Evolutionary conservation across 2,888 invertebrate genomes (phyloP).

Genomic region (Xestoiulus laeticollis): DNA sequence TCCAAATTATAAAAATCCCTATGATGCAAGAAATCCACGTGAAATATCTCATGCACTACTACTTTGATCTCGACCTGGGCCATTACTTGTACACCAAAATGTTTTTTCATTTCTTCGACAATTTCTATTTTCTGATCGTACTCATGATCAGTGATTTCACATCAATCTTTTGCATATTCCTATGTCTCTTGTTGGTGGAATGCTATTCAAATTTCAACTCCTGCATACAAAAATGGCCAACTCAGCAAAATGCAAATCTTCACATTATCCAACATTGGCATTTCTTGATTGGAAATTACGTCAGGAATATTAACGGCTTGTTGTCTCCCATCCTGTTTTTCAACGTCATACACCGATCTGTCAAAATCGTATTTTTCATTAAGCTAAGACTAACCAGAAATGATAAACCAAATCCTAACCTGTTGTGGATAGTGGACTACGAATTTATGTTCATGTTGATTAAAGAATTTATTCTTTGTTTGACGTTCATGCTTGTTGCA

Average conservation of each 20-base stretch:
- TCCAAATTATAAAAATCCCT: neutral
- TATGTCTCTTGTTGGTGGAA: neutral
- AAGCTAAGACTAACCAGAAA: neutral
- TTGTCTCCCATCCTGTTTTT: neutral
- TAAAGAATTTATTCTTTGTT: slow-evolving; percentile 26
- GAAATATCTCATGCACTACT: slow-evolving; percentile 10
- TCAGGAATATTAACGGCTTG: slow-evolving; percentile 16
- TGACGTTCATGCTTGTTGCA: neutral
- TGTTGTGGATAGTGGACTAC: neutral
- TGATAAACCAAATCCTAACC: neutral
- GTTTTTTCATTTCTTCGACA: slow-evolving; percentile 26
- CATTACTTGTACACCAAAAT: neutral
- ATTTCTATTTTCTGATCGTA: neutral
- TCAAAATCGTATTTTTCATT: slow-evolving; percentile 11
- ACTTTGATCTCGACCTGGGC: slow-evolving; percentile 18
- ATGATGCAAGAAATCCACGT: neutral
- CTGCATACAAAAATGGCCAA: neutral
- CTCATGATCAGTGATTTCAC: neutral
- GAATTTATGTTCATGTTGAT: slow-evolving; percentile 26
- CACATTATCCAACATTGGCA: slow-evolving; percentile 26
- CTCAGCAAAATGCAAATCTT: neutral
- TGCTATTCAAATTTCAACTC: neutral
- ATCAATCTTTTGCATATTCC: neutral
- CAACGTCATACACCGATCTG: neutral
- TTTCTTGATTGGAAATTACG: slow-evolving; percentile 7